Conservation (phyloP, 2,888 invertebrate genomes). For the Papilio protenor region DNA sequence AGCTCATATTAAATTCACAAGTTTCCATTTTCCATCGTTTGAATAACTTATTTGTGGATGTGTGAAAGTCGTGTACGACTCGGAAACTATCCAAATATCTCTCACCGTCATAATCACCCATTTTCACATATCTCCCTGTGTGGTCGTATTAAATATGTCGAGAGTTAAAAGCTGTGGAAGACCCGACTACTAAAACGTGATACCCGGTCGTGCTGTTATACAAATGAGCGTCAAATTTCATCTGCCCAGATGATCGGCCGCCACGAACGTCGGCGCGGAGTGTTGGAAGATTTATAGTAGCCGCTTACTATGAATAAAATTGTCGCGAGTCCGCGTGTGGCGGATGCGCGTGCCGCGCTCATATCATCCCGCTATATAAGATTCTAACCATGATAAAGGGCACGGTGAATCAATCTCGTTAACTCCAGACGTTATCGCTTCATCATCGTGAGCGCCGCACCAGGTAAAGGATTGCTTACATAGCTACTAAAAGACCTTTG, state of each 20-base stretch:
- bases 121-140: constrained; percentile 54
- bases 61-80: constrained; percentile 30
- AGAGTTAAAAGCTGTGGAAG: constrained; percentile 50
- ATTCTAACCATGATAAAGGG: constrained; percentile 71
- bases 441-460: constrained; percentile 68
- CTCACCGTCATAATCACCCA: constrained; percentile 25
- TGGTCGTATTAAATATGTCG: constrained; percentile 65
- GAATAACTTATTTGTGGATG: constrained; percentile 37
- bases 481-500: constrained; percentile 38
- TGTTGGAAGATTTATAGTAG: constrained; percentile 72
- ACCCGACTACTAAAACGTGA: constrained; percentile 61
- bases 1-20: constrained; percentile 38
- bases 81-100: constrained; percentile 26
- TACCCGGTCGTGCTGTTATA: constrained; percentile 66
- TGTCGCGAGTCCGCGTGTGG: constrained; percentile 62
- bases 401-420: constrained; percentile 79
- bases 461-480: constrained; percentile 57
- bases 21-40: constrained; percentile 37
- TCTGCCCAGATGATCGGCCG: constrained; percentile 60
- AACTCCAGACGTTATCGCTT: constrained; percentile 68
- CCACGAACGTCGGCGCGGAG: constrained; percentile 67
- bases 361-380: constrained; percentile 69
- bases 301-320: constrained; percentile 65
- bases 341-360: constrained; percentile 68
- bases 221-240: constrained; percentile 74